Evolutionary conservation across 2,113 vertebrate species (phyloP).

Genomic region (Sardina pilchardus): DNA sequence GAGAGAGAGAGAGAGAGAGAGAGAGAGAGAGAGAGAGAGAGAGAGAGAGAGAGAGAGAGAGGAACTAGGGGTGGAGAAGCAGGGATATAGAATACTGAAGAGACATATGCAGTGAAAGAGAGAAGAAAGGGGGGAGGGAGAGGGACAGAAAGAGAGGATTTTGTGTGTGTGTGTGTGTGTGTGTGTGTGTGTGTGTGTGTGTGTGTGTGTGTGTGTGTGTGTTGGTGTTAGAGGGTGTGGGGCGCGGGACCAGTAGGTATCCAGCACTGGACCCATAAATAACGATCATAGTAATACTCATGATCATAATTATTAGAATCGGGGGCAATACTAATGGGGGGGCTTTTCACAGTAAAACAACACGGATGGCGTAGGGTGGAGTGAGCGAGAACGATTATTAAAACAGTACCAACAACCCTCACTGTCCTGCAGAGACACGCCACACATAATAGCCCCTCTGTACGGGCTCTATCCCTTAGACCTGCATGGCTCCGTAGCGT

Average conservation of each 20-base stretch:
- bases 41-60: too few species aligned
- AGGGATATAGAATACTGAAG: slow-evolving; percentile 24
- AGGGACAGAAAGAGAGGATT: slow-evolving; percentile 29
- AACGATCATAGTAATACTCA: too few species aligned
- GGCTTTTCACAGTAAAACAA: neutral
- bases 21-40: neutral
- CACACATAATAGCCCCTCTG: neutral
- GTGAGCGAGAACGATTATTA: neutral
- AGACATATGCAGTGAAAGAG: too few species aligned
- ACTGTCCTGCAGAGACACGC: neutral
- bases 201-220: too few species aligned
- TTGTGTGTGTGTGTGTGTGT: neutral
- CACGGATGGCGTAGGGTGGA: neutral
- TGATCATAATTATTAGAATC: slow-evolving; percentile 14
- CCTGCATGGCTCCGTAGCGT: neutral
- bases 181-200: too few species aligned
- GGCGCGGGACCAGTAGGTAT: too few species aligned
- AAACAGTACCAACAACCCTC: neutral
- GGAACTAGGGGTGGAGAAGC: too few species aligned
- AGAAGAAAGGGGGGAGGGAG: neutral
- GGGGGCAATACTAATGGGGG: neutral
- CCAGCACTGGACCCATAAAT: too few species aligned
- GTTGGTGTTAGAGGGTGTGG: slow-evolving; percentile 10
- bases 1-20: slow-evolving; percentile 16
- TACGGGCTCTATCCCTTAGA: neutral